Evolutionary conservation across 2,797 vertebrate genomes (phyloP), one percentile per base, ranked within the genome.

Genomic region (Leptoclinus maculatus): DNA sequence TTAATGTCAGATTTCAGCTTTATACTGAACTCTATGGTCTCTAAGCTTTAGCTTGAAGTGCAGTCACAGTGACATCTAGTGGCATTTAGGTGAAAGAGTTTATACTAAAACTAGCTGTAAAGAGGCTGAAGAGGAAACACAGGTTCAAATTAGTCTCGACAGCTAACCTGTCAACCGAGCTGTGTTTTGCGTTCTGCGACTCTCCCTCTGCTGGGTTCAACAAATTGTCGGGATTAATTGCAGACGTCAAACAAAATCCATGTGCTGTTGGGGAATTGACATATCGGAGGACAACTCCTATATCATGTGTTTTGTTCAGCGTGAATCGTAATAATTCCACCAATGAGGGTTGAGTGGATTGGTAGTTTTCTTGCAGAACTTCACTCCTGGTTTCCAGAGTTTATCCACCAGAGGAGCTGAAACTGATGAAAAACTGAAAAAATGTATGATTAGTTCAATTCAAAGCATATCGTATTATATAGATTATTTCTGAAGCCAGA

Each of bases 51-150:
- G 38, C 1, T 34, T 27, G 51, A n/a, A 38, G 11, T 65, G 43
- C 19, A 57, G 17, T 47, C 16, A 67, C 25, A 66, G 27, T 39
- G 79, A 32, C 62, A 41, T 72, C 51, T 68, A 36, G 80, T 73
- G 74, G 23, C 38, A 17, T 11, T 12, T 7, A 58, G 36, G 19
- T 34, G 51, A 27, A 59, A 43, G n/a, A 27, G 54, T 29, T 29
- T 10, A 34, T 11, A 29, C 12, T 43, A 7, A 49, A 32, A 68
- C 19, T 4, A 29, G 32, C 9, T 23, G 19, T 19, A 23, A 14
- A 51, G 10, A 59, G 23, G 56, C 7, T 3, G 21, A 11, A 41
- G 14, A 39, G 2, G 36, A 13, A 23, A 58, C 27, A 21, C 14
- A 21, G 4, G 25, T 57, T 59, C 0, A 0, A 0, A 66, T 66